Evolutionary conservation across 2,888 invertebrate genomes (phyloP), one percentile per base, ranked within the genome.

Genomic region (Idaea dimidiata): DNA sequence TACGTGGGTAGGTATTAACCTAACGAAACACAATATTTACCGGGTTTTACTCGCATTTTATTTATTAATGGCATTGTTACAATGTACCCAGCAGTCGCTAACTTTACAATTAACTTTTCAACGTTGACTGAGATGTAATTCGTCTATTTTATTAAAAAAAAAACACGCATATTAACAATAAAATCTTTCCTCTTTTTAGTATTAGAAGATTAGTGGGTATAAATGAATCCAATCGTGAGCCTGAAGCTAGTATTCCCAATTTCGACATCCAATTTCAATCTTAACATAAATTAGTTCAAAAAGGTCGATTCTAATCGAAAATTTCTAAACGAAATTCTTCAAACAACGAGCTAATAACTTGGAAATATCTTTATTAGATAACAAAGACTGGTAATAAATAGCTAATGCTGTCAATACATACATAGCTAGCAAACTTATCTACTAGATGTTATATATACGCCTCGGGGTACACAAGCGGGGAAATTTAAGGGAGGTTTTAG

Each of bases 401-500:
- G 90, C 87, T 70, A 83, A 81, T 74, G 80, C 87, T 91, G 91
- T 92, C 91, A 91, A 92, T 92, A 91, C 85, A 84, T 69, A 84
- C 80, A 85, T 83, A 86, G 71, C 70, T 69, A 68, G 72, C 56
- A 56, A 87, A 89, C 83, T 89, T 91, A 91, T 91, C 91, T 90
- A 72, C 67, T 79, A 86, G 90, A 89, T 91, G 87, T 88, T 88
- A 88, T 90, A 88, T 91, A 91, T 86, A 84, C 89, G 91, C 91
- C 90, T 74, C 80, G 77, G 89, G 91, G 84, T 75, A 80, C 79
- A 73, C 77, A 87, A 76, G 89, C 89, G 91, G 75, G 84, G 75
- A 76, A 70, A 66, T 54, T 79, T 72, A 74, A 62, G 77, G 67
- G 16, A 58, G 14, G 7, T 71, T 43, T 60, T 77, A 67, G 77